Evolutionary conservation across 2,888 invertebrate species (phyloP), one percentile per base, ranked within the genome.

Genomic region (Encarsia formosa): DNA sequence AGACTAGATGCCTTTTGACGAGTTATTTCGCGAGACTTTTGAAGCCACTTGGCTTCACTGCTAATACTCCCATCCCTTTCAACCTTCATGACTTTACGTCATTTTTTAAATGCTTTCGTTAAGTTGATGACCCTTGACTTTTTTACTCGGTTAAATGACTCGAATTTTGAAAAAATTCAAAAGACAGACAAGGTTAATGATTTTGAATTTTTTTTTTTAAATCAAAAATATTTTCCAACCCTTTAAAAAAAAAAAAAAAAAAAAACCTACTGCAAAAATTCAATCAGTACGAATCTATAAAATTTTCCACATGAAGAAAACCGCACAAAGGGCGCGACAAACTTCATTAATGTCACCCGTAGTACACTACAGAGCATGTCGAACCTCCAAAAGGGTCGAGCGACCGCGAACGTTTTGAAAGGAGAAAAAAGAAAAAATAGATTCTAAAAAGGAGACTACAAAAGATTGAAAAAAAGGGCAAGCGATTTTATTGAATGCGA

Each of bases 371-470:
- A 34, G 40, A 6, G 16, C 18, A 22, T 16, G 9, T 19, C 18
- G 13, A 19, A 11, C 20, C 9, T 40, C 32, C 29, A 44, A 41
- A 38, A 15, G 38, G 23, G 5, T 29, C 24, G 35, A 44, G 29
- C 18, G 26, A 18, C 16, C 39, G 5, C 37, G 18, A 40, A 24
- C 34, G 20, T 52, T 48, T 37, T 9, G 24, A 43, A 35, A 53
- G 37, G 23, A 44, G 31, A 29, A 42, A 37, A 49, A 16, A 34
- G 13, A 31, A 37, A n/a, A n/a, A n/a, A n/a, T n/a, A n/a, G 42
- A 29, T 34, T 48, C n/a, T 5, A 23, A 42, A 50, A 42, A 39
- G 19, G 43, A 35, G 38, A 54, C 22, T 50, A 53, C 49, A 54
- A 49, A 49, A 42, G 42, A 35, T 11, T 38, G 45, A 39, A 46